Evolutionary conservation across 1,140 invertebrate genomes (phyloP), one percentile per base, ranked within the genome.

Genomic region (Globodera rostochiensis): DNA sequence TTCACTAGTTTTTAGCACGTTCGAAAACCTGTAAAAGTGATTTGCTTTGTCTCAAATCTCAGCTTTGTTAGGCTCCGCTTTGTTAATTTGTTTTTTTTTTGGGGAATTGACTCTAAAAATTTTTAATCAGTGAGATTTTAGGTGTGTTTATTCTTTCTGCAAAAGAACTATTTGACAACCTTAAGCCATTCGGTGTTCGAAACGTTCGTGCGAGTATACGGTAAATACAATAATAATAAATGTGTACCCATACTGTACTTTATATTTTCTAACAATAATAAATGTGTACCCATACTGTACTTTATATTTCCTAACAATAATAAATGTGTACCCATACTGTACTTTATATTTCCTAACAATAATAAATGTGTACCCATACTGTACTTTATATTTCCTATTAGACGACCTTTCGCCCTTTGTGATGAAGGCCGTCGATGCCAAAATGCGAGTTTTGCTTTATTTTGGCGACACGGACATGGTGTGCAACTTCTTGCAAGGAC

Each of bases 401-500:
- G 77, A 25, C 47, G 77, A 76, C 46, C 57, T 76, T 25, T 19
- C 66, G 45, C 45, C 36, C 5, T 57, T 76, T 57, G 46, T 79
- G 6, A n/a, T 53, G 66, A 88, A 86, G 70, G 85, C 88, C 73
- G 74, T 88, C 69, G 82, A 88, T 66, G 79, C 80, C 15, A 80
- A 85, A 60, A 78, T 91, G 21, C 87, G 90, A 64, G 89, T 90
- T 21, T 74, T 92, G 60, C 86, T 92, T 9, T 92, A 92, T 87
- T 92, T 92, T 86, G 92, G 92, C 11, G 92, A 92, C 87, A 89
- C 91, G 46, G 92, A 92, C 84, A 91, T 92, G 91, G 91, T 91
- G 0, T 92, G 92, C 86, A 92, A 92, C 84, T 92, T 80, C 49
- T 19, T 80, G 25, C 84, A 85, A 75, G 86, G 86, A 73, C 86